Base-by-base conservation (phyloP, 2,797 vertebrate genomes). In the Mionectes olivaceus region DNA sequence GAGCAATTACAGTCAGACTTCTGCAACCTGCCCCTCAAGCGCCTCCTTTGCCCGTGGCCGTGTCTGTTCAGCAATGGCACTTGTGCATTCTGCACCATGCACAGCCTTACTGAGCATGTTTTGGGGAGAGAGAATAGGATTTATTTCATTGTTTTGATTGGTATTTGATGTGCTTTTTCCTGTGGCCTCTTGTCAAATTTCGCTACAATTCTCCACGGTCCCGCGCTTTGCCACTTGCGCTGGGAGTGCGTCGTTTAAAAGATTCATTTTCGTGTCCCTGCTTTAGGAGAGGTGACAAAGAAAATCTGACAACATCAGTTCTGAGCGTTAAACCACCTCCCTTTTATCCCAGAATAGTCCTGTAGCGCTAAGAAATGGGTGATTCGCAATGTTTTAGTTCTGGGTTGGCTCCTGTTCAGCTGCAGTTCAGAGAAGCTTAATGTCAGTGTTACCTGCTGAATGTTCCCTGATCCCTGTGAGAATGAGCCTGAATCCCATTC, bases 391-490 rank as follows among this genome's bases (percentile, higher is more conserved):
- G 19, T 94, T 92, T 87, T 23, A 73, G 50, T 70, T 91, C 65
- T 8, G 52, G 6, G 19, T 82, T 95, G 95, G 92, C 94, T 92
- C 61, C 28, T 35, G 55, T 30, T 94, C 92, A 91, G 49, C 53
- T 39, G 70, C 30, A 19, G 87, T 91, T 89, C 69, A 79, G 89
- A 93, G 77, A 78, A 12, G 67, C 94, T 94, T 88, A 94, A 96
- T 86, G 92, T 91, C 96, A 93, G 55, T 32, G 92, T 86, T 92
- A 95, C 95, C 95, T 97, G 95, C 94, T 91, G 92, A 91, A 95
- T 91, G 65, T 76, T 91, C 73, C 82, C 77, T 95, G 94, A 96
- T 94, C 92, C 92, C 87, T 96, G 90, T 96, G 92, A 92, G 94
- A 97, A 96, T 49, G 73, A 93, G 73, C 21, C 63, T 56, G 74